Conservation (phyloP, 2,113 vertebrate species). For the Malurus elegans region DNA sequence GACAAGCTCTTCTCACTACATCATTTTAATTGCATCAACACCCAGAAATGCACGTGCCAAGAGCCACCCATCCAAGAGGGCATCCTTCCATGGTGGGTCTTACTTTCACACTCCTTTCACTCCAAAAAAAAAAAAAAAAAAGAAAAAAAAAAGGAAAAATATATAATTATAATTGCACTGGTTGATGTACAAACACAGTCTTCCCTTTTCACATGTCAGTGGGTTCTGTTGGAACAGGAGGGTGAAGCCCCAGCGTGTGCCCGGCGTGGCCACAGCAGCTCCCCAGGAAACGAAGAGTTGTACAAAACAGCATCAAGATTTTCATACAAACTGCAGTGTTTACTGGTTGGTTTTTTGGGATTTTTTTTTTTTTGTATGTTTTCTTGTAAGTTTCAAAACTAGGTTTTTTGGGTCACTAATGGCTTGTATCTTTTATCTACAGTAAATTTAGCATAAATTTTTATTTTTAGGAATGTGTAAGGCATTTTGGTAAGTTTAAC, state of each 20-base stretch:
- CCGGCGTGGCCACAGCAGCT: not conserved
- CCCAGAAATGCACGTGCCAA: conserved; percentile 55
- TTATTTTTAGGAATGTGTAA: conserved; percentile 81
- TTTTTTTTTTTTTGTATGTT: not conserved
- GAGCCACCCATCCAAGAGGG: conserved; percentile 4
- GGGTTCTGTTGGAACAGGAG: conserved; percentile 1
- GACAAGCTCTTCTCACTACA: not conserved
- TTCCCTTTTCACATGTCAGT: conserved; percentile 57
- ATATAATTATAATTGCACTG: conserved; percentile 70
- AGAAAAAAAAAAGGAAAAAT: not conserved
- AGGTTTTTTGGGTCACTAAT: conserved; percentile 54
- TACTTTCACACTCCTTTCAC: conserved; percentile 4
- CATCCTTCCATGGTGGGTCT: not conserved
- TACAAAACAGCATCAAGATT: conserved; percentile 54
- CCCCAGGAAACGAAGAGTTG: conserved; percentile 31
- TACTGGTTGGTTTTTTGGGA: not conserved
- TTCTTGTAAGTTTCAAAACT: conserved; percentile 35
- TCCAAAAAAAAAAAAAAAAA: not conserved
- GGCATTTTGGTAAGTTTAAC: conserved; percentile 79
- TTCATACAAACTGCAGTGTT: conserved; percentile 55
- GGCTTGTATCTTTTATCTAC: conserved; percentile 68
- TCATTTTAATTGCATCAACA: conserved; percentile 73
- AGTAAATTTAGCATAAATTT: conserved; percentile 64
- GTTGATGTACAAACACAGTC: conserved; percentile 42
- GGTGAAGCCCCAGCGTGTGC: not conserved